These are phyloP conservation scores for Cryptosula pallasiana DNA, from an alignment of 2,888 invertebrate species.

Conservation along the genomic window DNA sequence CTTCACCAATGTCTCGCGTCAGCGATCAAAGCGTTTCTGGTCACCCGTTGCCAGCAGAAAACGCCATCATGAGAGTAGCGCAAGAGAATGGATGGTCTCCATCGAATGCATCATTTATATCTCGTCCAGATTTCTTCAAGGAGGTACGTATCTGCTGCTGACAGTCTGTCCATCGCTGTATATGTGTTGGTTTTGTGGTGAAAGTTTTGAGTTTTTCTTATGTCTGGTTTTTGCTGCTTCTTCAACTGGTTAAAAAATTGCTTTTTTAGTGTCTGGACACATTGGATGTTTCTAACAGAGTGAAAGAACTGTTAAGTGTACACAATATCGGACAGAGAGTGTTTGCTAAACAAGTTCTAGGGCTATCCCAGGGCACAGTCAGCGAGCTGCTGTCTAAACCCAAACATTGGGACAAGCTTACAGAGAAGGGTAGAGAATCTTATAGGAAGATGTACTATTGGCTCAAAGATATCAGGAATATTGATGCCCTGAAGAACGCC, in stretches of 20 bases:
- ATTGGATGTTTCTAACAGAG: conserved; percentile 81
- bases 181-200: no score
- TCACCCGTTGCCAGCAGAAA: not conserved
- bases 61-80: not conserved
- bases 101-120: not conserved
- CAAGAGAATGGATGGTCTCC: conserved; percentile 8
- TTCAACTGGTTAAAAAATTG: not conserved
- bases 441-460: conserved; percentile 99
- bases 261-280: conserved; percentile 69
- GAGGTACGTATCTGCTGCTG: no score
- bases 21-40: conserved; percentile 1
- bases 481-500: conserved; percentile 92
- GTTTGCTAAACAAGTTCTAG: conserved; percentile 97
- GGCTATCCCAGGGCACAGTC: conserved; percentile 90
- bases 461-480: conserved; percentile 96
- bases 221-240: no score
- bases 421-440: conserved; percentile 97
- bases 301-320: conserved; percentile 86
- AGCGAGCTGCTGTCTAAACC: conserved; percentile 97
- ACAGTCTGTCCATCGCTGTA: no score
- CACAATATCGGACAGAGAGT: conserved; percentile 97
- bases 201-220: no score
- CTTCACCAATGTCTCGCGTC: conserved; percentile 1
- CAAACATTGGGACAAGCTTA: conserved; percentile 98
- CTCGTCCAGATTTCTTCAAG: conserved; percentile 10